Evolutionary conservation across 2,113 vertebrate genomes (phyloP), one percentile per base, ranked within the genome.

Genomic region (Chamaetylas fuelleborni): DNA sequence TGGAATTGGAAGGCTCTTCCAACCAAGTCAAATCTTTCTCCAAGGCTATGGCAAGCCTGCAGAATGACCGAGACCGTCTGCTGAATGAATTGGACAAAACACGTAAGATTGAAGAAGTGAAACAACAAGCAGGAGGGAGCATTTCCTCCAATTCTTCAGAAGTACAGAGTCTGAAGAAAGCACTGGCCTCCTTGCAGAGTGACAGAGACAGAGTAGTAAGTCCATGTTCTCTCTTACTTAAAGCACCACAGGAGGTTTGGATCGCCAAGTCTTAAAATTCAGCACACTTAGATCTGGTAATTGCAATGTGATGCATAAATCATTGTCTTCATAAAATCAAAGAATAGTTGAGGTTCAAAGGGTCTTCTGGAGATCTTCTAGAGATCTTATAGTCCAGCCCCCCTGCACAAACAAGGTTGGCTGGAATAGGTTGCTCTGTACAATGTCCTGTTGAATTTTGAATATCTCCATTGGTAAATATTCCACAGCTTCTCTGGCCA

Each of bases 201-300:
- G 99, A 99, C 97, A 96, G 99, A 83, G 99, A 99, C 87, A 98
- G 98, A 98, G 97, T 99, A 97, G 99, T 99, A 97, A 98, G 98
- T 97, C 42, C 73, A 33, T 74, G 28, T 65, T 82, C 18, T 84
- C 33, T 90, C 12, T 73, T 88, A 54, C 12, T 71, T 91, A 81
- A 91, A 86, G 19, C 26, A 20, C 48, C 9, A 8, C 11, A 58
- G 40, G 61, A 88, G 43, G 14, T 76, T 58, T 61, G 38, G 16
- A 53, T 82, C 62, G 85, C 80, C 26, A 29, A n/a, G 24, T 33
- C 43, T 79, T 81, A 84, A 78, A 87, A 76, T 76, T 45, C 45
- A 70, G 36, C 33, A 24, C 5, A 4, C 26, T 25, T 58, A 86
- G 50, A 12, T 84, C 22, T 69, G 45, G 9, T 90, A 45, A 47